Conservation (phyloP, 2,888 invertebrate species). For the Automeris io region DNA sequence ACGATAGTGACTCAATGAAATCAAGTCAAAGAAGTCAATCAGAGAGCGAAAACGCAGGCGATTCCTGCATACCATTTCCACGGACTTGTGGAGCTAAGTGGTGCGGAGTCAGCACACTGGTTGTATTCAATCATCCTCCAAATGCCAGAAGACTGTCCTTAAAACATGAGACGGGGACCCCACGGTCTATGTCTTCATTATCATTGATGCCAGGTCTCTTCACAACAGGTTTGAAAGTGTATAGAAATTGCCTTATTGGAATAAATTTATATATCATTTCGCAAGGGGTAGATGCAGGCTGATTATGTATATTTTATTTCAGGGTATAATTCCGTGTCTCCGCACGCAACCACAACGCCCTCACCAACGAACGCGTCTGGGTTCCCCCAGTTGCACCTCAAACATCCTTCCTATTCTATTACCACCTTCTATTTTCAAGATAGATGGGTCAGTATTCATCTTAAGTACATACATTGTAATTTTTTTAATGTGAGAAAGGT, state of each 20-base stretch:
- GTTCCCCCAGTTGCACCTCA: slow-evolving; percentile 66
- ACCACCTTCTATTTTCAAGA: slow-evolving; percentile 90
- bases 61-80: slow-evolving; percentile 95
- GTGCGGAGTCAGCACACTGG: slow-evolving; percentile 90
- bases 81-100: slow-evolving; percentile 95
- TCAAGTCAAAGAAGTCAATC: slow-evolving; percentile 68
- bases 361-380: slow-evolving; percentile 69
- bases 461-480: too few relatives aligned
- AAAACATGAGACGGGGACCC: slow-evolving; percentile 84
- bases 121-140: slow-evolving; percentile 89
- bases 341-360: slow-evolving; percentile 69
- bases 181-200: slow-evolving; percentile 73
- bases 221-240: too few relatives aligned
- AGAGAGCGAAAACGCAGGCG: slow-evolving; percentile 74
- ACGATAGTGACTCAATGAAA: slow-evolving; percentile 68
- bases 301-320: too few relatives aligned
- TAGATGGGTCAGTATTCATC: slow-evolving; percentile 72
- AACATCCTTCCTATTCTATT: slow-evolving; percentile 79
- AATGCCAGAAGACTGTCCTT: slow-evolving; percentile 81
- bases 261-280: too few relatives aligned
- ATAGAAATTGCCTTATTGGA: too few relatives aligned
- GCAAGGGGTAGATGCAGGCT: too few relatives aligned
- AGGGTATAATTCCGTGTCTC: slow-evolving; percentile 61
- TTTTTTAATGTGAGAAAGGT: too few relatives aligned
- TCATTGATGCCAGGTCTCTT: slow-evolving; percentile 56